These are phyloP conservation scores for Gymnodraco acuticeps DNA, from an alignment of 2,797 vertebrate species.

Conservation along the genomic window DNA sequence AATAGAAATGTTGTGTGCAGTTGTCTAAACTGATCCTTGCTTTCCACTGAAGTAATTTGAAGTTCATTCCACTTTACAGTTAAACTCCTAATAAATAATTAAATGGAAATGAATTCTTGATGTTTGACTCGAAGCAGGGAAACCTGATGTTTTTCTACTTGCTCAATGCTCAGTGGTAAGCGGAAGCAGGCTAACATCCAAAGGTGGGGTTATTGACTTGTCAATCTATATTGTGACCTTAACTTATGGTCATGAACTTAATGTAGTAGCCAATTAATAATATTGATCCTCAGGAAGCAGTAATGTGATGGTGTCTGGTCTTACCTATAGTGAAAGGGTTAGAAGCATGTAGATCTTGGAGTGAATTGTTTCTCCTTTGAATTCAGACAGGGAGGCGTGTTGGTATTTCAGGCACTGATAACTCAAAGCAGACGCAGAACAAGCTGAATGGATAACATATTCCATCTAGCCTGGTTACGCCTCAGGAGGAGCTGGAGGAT, in stretches of 20 bases:
- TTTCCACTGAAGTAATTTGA: not conserved
- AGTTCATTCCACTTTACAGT: not conserved
- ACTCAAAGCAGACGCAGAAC: constrained; percentile 36
- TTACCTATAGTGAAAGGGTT: not conserved
- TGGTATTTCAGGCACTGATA: constrained; percentile 26
- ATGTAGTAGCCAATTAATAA: not conserved
- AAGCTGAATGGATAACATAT: constrained; percentile 17
- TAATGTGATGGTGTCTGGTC: not conserved
- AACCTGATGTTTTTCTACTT: not conserved
- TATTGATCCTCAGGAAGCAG: not conserved
- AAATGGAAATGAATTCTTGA: not conserved
- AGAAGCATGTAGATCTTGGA: not conserved
- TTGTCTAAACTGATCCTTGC: not conserved
- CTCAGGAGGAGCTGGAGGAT: constrained; percentile 20
- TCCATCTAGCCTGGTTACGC: constrained; percentile 6
- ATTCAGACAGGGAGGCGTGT: constrained; percentile 1
- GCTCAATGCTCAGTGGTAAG: not conserved
- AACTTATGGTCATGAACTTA: not conserved
- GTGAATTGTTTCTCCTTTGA: constrained; percentile 11
- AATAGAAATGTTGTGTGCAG: not conserved
- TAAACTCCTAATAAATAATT: not conserved
- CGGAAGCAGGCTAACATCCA: not conserved
- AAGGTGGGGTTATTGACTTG: not conserved
- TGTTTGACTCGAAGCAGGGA: not conserved
- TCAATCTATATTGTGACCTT: not conserved